These are phyloP conservation scores for Lordiphosa clarofinis DNA, from an alignment of 1,140 invertebrate species.

Conservation along the genomic window DNA sequence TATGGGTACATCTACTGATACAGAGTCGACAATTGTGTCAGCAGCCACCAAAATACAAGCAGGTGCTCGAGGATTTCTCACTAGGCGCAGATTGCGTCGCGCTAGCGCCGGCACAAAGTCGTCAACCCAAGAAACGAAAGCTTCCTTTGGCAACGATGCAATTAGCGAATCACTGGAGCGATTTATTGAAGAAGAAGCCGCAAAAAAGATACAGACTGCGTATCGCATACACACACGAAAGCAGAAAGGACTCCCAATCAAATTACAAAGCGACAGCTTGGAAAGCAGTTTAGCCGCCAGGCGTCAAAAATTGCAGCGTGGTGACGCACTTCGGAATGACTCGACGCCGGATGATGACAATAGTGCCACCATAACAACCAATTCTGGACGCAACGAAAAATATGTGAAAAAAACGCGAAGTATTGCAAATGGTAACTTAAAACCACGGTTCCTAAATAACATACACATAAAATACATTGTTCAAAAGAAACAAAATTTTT, in stretches of 20 bases:
- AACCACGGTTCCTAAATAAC: too few species aligned
- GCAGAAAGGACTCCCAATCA: slow-evolving; percentile 19
- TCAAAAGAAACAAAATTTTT: too few species aligned
- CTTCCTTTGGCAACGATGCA: slow-evolving; percentile 73
- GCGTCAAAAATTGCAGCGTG: slow-evolving; percentile 65
- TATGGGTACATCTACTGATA: slow-evolving; percentile 71
- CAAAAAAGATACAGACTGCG: slow-evolving; percentile 58
- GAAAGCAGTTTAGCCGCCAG: slow-evolving; percentile 60
- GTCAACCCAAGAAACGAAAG: slow-evolving; percentile 53
- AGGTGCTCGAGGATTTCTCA: slow-evolving; percentile 58
- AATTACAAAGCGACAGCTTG: slow-evolving; percentile 31
- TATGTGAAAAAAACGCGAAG: background rate
- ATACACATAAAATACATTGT: too few species aligned
- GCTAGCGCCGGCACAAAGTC: slow-evolving; percentile 66
- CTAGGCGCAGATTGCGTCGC: slow-evolving; percentile 53
- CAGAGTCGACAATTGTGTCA: slow-evolving; percentile 74
- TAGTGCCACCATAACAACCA: slow-evolving; percentile 11
- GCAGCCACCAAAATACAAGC: slow-evolving; percentile 74
- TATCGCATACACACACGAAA: slow-evolving; percentile 42
- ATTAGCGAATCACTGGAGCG: slow-evolving; percentile 72
- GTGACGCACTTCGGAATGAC: slow-evolving; percentile 67
- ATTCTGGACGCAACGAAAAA: slow-evolving; percentile 10
- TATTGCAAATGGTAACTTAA: slow-evolving; percentile 28
- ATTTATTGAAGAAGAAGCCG: slow-evolving; percentile 71
- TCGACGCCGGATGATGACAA: slow-evolving; percentile 71